Base-by-base conservation (phyloP, 2,888 invertebrate species). In the Drosophila hawaiiensis region DNA sequence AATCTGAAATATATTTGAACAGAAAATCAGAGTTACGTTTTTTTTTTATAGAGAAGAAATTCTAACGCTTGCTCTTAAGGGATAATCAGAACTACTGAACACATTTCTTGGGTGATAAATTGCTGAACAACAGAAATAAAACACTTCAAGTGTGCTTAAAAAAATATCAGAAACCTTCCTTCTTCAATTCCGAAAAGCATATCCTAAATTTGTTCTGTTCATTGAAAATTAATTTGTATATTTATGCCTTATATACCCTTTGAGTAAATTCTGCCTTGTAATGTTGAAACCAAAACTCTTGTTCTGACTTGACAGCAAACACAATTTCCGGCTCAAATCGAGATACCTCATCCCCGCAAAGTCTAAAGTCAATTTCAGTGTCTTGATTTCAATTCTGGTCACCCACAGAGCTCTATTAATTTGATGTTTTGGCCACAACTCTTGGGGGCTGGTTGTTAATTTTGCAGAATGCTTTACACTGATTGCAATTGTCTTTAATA, bases 281-380 rank as follows among this genome's bases (percentile, higher is more conserved):
- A 47, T 1, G 9, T 47, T 22, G 16, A 22, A 28, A 16, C 22
- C 47, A 25, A 22, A 47, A 16, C 25, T 16, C 2, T 28, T 28
- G 37, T 5, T 22, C 22, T 22, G 3, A 31, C 29, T 65, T 60
- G 60, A 50, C 53, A 39, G 29, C 60, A 56, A 67, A 71, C 69
- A 70, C 76, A 79, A 81, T 85, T 84, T 89, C 86, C 89, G 73
- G 74, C 74, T 82, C 82, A 85, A 86, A 89, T 78, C 49, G 73
- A 59, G 50, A 29, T 25, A 7, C 19, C 35, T 29, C 35, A 4
- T 2, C 6, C 12, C 29, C 25, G 49, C 65, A 63, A 28, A 6
- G 64, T 39, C 29, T 28, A 1, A 9, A 25, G 16, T 49, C 67
- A 62, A 61, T 31, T 65, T 43, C 22, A 25, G n/a, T 35, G 73